These are phyloP conservation scores for Archegozetes longisetosus DNA, from an alignment of 1,140 invertebrate genomes.

Conservation along the genomic window DNA sequence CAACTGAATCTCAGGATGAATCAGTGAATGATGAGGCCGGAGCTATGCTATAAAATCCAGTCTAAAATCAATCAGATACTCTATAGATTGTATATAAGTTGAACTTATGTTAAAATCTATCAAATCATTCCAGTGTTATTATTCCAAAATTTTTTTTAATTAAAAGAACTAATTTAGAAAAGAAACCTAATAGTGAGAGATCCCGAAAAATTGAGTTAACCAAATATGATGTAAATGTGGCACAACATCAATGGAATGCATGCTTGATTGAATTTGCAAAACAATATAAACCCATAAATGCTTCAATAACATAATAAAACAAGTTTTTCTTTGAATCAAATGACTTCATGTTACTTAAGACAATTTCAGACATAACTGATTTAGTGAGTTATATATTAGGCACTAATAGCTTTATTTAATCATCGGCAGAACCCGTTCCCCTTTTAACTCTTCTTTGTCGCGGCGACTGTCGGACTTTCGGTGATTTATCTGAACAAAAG, in stretches of 20 bases:
- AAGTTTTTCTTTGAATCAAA: neutral
- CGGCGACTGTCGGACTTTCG: neutral
- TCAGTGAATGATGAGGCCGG: constrained; percentile 14
- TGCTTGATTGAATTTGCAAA: neutral
- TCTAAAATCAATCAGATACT: too few species aligned
- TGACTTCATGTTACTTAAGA: neutral
- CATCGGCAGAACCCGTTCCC: neutral
- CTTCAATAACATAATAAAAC: neutral
- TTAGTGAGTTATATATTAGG: neutral
- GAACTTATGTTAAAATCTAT: too few species aligned
- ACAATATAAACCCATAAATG: neutral
- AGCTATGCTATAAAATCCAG: constrained; percentile 11
- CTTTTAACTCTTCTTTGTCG: neutral
- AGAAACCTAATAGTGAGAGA: too few species aligned
- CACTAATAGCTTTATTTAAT: neutral
- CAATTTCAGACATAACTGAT: neutral
- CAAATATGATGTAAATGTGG: too few species aligned
- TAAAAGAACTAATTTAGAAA: too few species aligned
- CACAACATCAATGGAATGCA: neutral
- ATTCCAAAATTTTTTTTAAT: too few species aligned
- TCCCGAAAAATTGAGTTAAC: too few species aligned
- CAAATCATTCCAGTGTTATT: too few species aligned
- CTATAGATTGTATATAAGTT: too few species aligned
- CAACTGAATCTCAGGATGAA: neutral
- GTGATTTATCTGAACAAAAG: neutral